Conservation (phyloP, 30 jellyfish, hydroid and myxozoan species). For the Aurelia sp. region DNA sequence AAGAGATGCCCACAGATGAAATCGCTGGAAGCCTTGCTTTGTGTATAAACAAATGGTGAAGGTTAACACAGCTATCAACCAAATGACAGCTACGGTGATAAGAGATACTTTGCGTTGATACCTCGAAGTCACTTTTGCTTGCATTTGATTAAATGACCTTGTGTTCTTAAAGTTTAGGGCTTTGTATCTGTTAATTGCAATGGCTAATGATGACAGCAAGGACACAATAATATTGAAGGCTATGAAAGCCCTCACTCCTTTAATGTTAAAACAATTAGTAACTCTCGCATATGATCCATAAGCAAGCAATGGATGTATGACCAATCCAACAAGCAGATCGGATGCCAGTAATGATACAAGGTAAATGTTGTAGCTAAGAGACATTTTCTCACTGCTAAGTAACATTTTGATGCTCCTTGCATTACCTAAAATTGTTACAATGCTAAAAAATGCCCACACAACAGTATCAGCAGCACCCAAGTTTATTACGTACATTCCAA, state of each 20-base stretch:
- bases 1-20: background rate
- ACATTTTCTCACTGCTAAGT: background rate
- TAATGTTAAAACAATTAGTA: background rate
- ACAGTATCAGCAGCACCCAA: slow-evolving; percentile 32
- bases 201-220: slow-evolving; percentile 18
- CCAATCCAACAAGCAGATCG: slow-evolving; percentile 8
- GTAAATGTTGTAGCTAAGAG: slow-evolving; percentile 11
- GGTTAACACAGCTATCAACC: background rate
- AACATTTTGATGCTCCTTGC: background rate
- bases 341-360: slow-evolving; percentile 29
- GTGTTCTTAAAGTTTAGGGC: background rate
- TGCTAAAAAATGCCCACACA: slow-evolving; percentile 4
- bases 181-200: slow-evolving; percentile 23
- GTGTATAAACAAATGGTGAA: background rate
- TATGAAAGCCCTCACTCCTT: background rate
- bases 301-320: slow-evolving; percentile 22
- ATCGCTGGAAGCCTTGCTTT: background rate
- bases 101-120: background rate
- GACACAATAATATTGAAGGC: slow-evolving; percentile 17
- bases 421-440: slow-evolving; percentile 9
- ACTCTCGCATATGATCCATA: background rate
- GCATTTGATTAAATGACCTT: slow-evolving; percentile 21
- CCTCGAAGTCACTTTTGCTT: background rate
- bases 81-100: slow-evolving; percentile 9
- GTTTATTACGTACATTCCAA: no score